Evolutionary conservation across 2,888 invertebrate genomes (phyloP), one percentile per base, ranked within the genome.

Genomic region (Argyresthia albistria): DNA sequence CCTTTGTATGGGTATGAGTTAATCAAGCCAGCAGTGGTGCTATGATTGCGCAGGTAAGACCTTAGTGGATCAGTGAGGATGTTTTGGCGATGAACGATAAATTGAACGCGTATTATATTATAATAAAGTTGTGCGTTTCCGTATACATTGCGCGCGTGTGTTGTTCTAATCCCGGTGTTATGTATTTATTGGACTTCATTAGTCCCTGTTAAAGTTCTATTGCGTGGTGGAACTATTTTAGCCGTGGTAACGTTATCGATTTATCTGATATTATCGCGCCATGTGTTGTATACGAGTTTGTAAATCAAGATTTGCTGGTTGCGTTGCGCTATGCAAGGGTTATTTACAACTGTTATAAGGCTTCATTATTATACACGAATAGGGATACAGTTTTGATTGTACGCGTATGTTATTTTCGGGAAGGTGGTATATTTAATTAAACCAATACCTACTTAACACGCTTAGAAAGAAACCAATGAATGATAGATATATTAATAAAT

Each of bases 181-280:
- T 25, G 70, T 73, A 73, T 75, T 79, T 74, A 80, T 76, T 66
- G 70, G 67, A 69, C 65, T 73, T 77, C 68, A 74, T 76, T 75
- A 74, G 69, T 70, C 73, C 61, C 65, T 56, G 60, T 63, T 60
- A 67, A 68, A 68, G 67, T 68, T 70, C 65, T 60, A 66, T 62
- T 67, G 60, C 59, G 64, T 58, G 63, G 64, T 61, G 60, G 57
- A 61, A 66, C 63, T 64, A 60, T 63, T 65, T 60, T 66, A 64
- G 60, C 58, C 57, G 60, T 60, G 61, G 61, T 60, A 65, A 65
- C 62, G 62, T 69, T n/a, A n/a, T n/a, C n/a, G n/a, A n/a, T 67
- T 73, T 69, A 73, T 71, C 69, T 66, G 67, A 63, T 68, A 69
- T 66, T 66, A 69, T 64, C 62, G 62, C 61, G 61, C 65, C 45